Evolutionary conservation across 2,113 vertebrate species (phyloP).

Genomic region (Equus przewalskii): DNA sequence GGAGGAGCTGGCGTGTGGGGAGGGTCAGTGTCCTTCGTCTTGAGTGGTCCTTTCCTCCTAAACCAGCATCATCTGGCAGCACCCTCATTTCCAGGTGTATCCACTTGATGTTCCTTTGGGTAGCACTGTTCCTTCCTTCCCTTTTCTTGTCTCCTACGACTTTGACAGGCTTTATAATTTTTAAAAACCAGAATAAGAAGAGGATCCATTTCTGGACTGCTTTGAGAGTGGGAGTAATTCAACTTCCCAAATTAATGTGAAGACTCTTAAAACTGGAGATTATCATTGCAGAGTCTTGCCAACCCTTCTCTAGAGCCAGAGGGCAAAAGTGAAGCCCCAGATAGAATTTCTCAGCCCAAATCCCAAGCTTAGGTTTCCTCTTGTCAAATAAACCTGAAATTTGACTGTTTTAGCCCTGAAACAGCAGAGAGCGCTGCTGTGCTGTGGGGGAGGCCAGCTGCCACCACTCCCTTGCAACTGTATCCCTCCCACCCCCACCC

Average conservation of each 20-base stretch:
- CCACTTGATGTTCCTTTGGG: not conserved
- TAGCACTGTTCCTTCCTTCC: not conserved
- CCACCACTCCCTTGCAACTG: accelerated
- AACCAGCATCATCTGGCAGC: not conserved
- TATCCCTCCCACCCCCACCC: no score
- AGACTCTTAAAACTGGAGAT: not conserved
- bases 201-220: not conserved
- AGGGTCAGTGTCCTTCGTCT: not conserved
- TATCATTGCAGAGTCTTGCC: not conserved
- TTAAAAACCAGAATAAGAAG: not conserved
- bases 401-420: not conserved
- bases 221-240: not conserved
- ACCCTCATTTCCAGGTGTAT: not conserved
- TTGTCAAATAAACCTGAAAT: not conserved
- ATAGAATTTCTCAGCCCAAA: not conserved
- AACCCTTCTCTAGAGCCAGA: not conserved
- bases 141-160: not conserved
- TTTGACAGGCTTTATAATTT: not conserved
- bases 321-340: not conserved
- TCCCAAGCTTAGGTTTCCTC: not conserved
- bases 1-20: not conserved
- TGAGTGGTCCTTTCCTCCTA: not conserved
- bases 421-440: constrained; percentile 54
- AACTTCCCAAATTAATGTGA: not conserved
- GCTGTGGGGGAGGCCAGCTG: not conserved